These are phyloP conservation scores for Zingel zingel DNA, from an alignment of 2,113 vertebrate species.

Conservation along the genomic window DNA sequence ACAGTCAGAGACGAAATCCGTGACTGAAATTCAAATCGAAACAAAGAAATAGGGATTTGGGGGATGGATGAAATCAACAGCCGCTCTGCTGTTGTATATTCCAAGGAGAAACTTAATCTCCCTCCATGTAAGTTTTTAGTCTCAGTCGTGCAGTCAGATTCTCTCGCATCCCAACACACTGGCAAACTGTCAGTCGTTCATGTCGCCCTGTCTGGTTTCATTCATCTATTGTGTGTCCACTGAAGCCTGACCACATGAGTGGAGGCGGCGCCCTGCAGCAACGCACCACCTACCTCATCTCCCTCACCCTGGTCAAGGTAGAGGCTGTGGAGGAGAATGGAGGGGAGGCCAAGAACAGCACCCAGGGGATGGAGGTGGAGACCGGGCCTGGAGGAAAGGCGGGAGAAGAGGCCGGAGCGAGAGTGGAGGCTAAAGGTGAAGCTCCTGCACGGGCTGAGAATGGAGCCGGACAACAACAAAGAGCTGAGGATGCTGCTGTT, in stretches of 20 bases:
- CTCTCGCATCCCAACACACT: constrained; percentile 43
- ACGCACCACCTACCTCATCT: constrained; percentile 96
- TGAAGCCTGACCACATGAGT: constrained; percentile 87
- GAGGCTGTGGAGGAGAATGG: constrained; percentile 87
- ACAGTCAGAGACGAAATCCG: constrained; percentile 11
- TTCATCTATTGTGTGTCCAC: constrained; percentile 72
- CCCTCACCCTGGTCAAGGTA: constrained; percentile 95
- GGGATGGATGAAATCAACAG: constrained; percentile 65
- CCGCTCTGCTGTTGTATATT: constrained; percentile 58
- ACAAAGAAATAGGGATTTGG: constrained; percentile 49
- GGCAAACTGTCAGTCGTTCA: constrained; percentile 43
- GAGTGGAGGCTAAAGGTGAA: constrained; percentile 32
- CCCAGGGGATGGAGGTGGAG: constrained; percentile 64
- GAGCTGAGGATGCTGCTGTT: constrained; percentile 33
- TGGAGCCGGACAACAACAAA: constrained; percentile 36
- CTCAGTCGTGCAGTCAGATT: constrained; percentile 37
- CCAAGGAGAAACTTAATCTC: constrained; percentile 67
- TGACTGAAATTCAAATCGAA: constrained; percentile 48
- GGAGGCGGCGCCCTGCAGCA: constrained; percentile 90
- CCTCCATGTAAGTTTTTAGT: constrained; percentile 44
- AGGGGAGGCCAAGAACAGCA: constrained; percentile 68
- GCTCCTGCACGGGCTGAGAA: constrained; percentile 41
- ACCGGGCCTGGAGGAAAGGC: background rate
- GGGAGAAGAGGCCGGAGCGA: constrained; percentile 6
- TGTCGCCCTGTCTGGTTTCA: constrained; percentile 59